A percentile compares a stretch with the other conserved stretches of the same genome.
These are phyloP conservation scores for Trichopria drosophilae DNA, from an alignment of 2,888 invertebrate species.

Conservation along the genomic window DNA sequence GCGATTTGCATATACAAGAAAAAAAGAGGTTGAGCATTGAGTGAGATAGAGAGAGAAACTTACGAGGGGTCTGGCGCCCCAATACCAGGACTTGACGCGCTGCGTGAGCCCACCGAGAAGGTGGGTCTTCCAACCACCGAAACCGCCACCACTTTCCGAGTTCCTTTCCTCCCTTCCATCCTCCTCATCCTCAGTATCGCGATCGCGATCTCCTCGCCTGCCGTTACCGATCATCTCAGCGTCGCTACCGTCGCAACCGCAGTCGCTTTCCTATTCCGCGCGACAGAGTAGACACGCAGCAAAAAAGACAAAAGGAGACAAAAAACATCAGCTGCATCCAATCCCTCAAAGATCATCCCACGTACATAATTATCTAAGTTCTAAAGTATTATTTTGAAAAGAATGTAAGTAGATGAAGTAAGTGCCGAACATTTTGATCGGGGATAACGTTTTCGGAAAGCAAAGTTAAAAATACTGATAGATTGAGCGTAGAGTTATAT, in stretches of 20 bases:
- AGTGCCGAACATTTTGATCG: slow-evolving; percentile 22
- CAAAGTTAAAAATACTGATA: too few species aligned
- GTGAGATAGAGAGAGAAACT: slow-evolving; percentile 62
- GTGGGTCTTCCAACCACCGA: slow-evolving; percentile 89
- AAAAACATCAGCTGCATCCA: slow-evolving; percentile 35
- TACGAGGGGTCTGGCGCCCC: slow-evolving; percentile 92
- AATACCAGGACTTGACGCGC: slow-evolving; percentile 96
- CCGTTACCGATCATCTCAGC: slow-evolving; percentile 58
- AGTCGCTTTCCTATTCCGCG: slow-evolving; percentile 53
- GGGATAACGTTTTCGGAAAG: too few species aligned
- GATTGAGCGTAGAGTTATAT: too few species aligned
- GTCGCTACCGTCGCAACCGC: slow-evolving; percentile 58
- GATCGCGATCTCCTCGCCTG: slow-evolving; percentile 53
- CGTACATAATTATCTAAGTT: not conserved
- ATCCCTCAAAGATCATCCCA: slow-evolving; percentile 25
- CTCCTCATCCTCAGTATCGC: slow-evolving; percentile 56
- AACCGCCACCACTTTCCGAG: slow-evolving; percentile 58
- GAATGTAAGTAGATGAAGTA: slow-evolving; percentile 3
- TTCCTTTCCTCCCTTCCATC: slow-evolving; percentile 57
- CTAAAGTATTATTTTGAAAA: not conserved
- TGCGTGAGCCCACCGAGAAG: slow-evolving; percentile 90
- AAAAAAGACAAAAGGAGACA: slow-evolving; percentile 37
- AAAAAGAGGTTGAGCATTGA: slow-evolving; percentile 27
- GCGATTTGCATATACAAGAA: not conserved
- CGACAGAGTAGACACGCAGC: too few species aligned